A percentile compares a stretch with the other conserved stretches of the same genome.
Conservation (phyloP, 2,113 vertebrate species). For the Odocoileus hemionus region DNA sequence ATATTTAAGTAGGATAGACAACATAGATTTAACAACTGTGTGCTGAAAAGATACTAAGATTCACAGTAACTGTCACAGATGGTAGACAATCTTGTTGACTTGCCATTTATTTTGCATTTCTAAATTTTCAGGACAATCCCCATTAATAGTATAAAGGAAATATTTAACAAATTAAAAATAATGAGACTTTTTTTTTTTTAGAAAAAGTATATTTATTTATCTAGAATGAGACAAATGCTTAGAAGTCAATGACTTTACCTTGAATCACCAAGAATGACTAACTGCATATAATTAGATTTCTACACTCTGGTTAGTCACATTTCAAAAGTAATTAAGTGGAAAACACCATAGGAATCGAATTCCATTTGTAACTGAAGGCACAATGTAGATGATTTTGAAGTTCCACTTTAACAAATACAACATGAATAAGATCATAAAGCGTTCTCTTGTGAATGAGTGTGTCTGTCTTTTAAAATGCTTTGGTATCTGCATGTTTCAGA, state of each 20-base stretch:
- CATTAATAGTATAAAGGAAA: background rate
- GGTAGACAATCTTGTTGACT: background rate
- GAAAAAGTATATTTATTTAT: background rate
- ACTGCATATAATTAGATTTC: background rate
- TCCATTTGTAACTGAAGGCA: background rate
- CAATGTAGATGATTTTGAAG: background rate
- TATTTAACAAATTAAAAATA: background rate
- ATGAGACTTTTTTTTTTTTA: background rate
- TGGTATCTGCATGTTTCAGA: constrained; percentile 16
- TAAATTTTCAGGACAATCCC: background rate
- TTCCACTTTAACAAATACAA: background rate
- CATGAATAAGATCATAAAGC: background rate
- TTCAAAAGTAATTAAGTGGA: background rate
- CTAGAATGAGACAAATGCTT: background rate
- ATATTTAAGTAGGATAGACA: background rate
- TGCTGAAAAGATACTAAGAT: background rate
- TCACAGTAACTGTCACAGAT: background rate
- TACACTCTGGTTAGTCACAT: background rate
- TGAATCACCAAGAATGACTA: background rate
- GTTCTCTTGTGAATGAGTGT: constrained; percentile 19
- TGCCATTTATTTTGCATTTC: background rate
- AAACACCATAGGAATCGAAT: background rate
- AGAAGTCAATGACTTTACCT: background rate
- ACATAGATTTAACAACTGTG: background rate
- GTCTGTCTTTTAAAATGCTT: constrained; percentile 18